phyloP scores from a whole-genome alignment of 2,113 vertebrate genomes.

The Raphicerus campestris region DNA sequence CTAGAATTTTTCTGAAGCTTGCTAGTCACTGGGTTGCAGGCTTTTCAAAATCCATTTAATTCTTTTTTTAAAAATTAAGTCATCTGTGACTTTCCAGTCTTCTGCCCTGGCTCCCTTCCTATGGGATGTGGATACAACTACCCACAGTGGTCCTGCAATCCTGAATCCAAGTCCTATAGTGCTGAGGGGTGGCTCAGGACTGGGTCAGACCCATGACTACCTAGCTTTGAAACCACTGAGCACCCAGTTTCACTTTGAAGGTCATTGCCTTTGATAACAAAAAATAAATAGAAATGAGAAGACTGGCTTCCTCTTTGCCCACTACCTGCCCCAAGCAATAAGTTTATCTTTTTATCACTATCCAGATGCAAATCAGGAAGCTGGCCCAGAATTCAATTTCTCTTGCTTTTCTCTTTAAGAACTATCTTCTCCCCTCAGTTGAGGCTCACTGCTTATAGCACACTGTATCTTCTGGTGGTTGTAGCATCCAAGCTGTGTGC shows the following conservation, averaged over 20 bases:
- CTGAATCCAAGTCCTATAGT: not conserved
- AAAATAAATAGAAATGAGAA: not conserved
- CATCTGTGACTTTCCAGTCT: not conserved
- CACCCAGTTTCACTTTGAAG: not conserved
- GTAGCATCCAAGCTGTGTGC: not conserved
- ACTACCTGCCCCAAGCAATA: not conserved
- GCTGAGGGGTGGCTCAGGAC: not conserved
- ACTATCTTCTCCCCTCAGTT: not conserved
- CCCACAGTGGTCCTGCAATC: not conserved
- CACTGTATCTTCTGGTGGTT: not conserved
- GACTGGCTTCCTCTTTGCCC: not conserved
- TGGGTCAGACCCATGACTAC: too few species aligned
- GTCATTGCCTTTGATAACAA: not conserved
- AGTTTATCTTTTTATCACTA: not conserved
- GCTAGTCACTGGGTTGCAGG: not conserved
- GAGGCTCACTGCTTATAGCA: not conserved
- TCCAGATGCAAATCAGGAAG: not conserved
- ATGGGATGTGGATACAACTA: not conserved
- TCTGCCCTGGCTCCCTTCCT: not conserved
- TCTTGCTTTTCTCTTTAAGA: not conserved
- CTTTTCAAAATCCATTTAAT: conserved; percentile 22
- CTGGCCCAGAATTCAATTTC: not conserved
- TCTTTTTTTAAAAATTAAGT: not conserved
- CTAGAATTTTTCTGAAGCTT: conserved; percentile 25
- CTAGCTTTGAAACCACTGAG: not conserved